Conservation (phyloP, 2,888 invertebrate species). For the Stictocephala bisonia region DNA sequence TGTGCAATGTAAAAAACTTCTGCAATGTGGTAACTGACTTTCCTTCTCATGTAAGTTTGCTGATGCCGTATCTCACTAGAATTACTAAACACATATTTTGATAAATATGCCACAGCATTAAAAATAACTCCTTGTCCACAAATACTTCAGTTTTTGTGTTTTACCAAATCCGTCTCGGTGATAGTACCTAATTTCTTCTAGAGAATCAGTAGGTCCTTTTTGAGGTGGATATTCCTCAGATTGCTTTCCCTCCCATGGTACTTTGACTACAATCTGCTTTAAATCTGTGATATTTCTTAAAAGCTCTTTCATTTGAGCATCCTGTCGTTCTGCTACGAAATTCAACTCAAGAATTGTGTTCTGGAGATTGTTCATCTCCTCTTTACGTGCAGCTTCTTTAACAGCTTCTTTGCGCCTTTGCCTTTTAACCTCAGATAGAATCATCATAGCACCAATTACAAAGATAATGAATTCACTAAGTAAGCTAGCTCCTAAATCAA, state of each 20-base stretch:
- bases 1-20: no score
- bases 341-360: conserved; percentile 77
- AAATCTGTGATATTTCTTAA: conserved; percentile 71
- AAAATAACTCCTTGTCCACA: conserved; percentile 36
- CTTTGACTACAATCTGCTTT: conserved; percentile 63
- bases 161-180: conserved; percentile 39
- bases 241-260: conserved; percentile 50
- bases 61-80: no score
- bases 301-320: conserved; percentile 83
- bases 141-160: conserved; percentile 6
- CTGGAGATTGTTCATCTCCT: conserved; percentile 75
- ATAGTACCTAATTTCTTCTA: conserved; percentile 29
- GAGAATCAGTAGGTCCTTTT: background rate
- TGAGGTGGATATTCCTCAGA: background rate
- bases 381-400: conserved; percentile 77
- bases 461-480: conserved; percentile 93
- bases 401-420: conserved; percentile 81
- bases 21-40: no score
- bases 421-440: conserved; percentile 82
- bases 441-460: conserved; percentile 79
- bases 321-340: conserved; percentile 79
- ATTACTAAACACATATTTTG: conserved; percentile 44
- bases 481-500: conserved; percentile 93
- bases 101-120: conserved; percentile 43
- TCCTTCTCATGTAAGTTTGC: no score